Conservation (phyloP, 30 jellyfish, hydroid and myxozoan species). For the Pelagia noctiluca region DNA sequence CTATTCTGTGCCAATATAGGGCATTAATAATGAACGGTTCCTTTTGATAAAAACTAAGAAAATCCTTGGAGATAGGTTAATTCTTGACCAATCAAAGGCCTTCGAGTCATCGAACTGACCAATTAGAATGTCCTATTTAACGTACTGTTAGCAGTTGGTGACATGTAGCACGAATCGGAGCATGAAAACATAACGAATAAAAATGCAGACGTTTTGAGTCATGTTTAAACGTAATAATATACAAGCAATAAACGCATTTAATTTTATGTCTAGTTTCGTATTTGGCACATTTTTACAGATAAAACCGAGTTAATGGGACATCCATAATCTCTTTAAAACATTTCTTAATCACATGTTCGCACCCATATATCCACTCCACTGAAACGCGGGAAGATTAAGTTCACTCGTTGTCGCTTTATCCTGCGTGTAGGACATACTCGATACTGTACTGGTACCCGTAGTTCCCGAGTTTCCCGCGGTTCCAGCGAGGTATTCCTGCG, state of each 20-base stretch:
- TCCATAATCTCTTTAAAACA: conserved; percentile 8
- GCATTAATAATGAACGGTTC: too few relatives aligned
- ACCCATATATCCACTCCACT: conserved; percentile 96
- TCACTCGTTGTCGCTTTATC: conserved; percentile 86
- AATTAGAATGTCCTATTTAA: too few relatives aligned
- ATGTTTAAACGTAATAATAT: background rate
- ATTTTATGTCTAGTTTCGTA: conserved; percentile 49
- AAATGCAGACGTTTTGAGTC: too few relatives aligned
- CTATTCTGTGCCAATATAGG: too few relatives aligned
- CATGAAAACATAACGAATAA: too few relatives aligned
- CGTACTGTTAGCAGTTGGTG: too few relatives aligned
- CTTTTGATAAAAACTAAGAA: too few relatives aligned
- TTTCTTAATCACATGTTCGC: conserved; percentile 83
- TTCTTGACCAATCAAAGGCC: too few relatives aligned
- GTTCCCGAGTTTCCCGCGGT: conserved; percentile 73
- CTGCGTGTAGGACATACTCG: conserved; percentile 90
- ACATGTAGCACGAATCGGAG: too few relatives aligned
- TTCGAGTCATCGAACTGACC: too few relatives aligned
- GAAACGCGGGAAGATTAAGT: conserved; percentile 90
- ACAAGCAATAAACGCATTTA: conserved; percentile 3
- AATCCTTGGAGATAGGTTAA: too few relatives aligned
- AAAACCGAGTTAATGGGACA: conserved; percentile 63
- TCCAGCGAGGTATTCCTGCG: conserved; percentile 86
- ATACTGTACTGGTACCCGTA: conserved; percentile 90
- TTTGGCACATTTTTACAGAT: conserved; percentile 62